Evolutionary conservation across 2,113 vertebrate genomes (phyloP).

Genomic region (Halichoeres trimaculatus): DNA sequence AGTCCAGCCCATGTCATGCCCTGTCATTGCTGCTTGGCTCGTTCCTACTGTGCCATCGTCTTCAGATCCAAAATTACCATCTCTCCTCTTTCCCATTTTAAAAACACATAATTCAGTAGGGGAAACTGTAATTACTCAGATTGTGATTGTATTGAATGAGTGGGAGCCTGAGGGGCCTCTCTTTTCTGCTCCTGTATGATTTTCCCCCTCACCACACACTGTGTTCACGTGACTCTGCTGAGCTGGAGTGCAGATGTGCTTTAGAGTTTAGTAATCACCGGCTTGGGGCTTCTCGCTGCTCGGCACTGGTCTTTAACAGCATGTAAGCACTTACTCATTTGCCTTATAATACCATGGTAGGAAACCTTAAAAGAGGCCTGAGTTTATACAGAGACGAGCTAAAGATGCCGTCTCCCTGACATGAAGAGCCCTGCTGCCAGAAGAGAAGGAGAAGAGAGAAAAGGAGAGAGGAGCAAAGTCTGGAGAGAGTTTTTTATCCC

Average conservation of each 20-base stretch:
- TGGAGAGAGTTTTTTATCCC: constrained; percentile 6
- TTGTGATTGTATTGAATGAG: constrained; percentile 61
- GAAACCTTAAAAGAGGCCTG: constrained; percentile 74
- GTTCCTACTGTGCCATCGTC: constrained; percentile 27
- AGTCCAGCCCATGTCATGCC: constrained; percentile 20
- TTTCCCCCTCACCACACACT: constrained; percentile 55
- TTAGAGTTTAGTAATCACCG: constrained; percentile 79
- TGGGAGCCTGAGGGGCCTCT: constrained; percentile 59
- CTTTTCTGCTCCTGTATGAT: constrained; percentile 50
- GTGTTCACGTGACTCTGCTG: constrained; percentile 66
- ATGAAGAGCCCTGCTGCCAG: constrained; percentile 45
- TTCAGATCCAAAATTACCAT: constrained; percentile 64
- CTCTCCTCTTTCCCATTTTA: constrained; percentile 54
- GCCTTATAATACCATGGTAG: constrained; percentile 81
- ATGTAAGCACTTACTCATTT: constrained; percentile 85
- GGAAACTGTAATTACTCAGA: constrained; percentile 72
- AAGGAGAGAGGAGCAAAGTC: constrained; percentile 20
- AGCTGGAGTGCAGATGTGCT: constrained; percentile 82
- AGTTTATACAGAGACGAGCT: constrained; percentile 77
- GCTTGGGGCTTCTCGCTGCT: constrained; percentile 81
- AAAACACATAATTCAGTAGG: constrained; percentile 69
- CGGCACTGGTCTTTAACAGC: constrained; percentile 79
- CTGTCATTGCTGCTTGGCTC: constrained; percentile 54
- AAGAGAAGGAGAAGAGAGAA: constrained; percentile 23
- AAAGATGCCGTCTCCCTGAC: constrained; percentile 58